Evolutionary conservation across 2,888 invertebrate genomes (phyloP), one percentile per base, ranked within the genome.

Genomic region (Sisyra nigra): DNA sequence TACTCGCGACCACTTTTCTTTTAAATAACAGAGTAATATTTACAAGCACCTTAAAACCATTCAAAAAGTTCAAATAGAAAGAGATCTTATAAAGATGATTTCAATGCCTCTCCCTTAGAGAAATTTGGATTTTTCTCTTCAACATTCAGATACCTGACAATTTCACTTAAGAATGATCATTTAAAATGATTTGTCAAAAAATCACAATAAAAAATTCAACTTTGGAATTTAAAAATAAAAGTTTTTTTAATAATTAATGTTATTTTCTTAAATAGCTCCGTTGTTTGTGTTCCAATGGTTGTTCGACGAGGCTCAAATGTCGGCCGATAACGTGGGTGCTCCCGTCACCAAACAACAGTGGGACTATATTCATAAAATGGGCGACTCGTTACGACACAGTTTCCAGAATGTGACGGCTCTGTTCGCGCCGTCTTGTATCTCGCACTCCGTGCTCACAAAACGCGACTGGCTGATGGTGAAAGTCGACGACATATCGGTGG

Each of bases 231-330:
- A n/a, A n/a, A n/a, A n/a, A n/a, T n/a, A 24, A 32, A 30, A 40
- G 31, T 32, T 7, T 24, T 24, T 5, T 5, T 38, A n/a, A 34
- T 18, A 46, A 36, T 36, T 39, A 29, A 24, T 36, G 33, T 35
- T 33, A 42, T 45, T 42, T 41, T 41, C 45, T 44, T 44, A 57
- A 60, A 34, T 61, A 77, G 92, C 86, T 41, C 89, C 92, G 0
- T 69, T 93, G 18, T 94, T 93, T 59, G 81, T 94, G 17, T 88
- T 93, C 59, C 93, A 93, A 72, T 92, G 91, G 77, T 69, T 93
- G 40, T 93, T 91, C 60, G 93, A 94, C 59, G 91, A 92, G 57
- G 92, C 92, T 3, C 93, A 93, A 66, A 80, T 94, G 72, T 79
- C 85, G 24, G 89, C 86, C 0, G 89, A 91, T 59, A 92, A 92